Evolutionary conservation across 2,888 invertebrate species (phyloP), one percentile per base, ranked within the genome.

Genomic region (Leucophenga montana): DNA sequence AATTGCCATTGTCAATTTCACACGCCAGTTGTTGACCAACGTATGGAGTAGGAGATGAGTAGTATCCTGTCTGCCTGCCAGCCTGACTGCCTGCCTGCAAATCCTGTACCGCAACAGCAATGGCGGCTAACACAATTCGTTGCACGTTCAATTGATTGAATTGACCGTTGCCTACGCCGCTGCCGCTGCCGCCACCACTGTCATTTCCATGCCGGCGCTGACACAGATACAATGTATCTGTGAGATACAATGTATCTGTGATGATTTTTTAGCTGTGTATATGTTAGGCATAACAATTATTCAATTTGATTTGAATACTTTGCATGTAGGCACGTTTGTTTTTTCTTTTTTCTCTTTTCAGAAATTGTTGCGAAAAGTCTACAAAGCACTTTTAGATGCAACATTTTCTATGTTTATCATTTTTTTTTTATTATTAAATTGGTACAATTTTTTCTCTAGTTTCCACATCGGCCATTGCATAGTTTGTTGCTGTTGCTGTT

Each of bases 131-230:
- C 46, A 73, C 81, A 78, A 78, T 76, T 80, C 82, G 77, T 70
- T 79, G 80, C 82, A 84, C 84, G 83, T 84, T 82, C 83, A 79
- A 78, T 83, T 84, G 82, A 79, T 83, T 81, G 80, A 81, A 83
- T 83, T 81, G 83, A 82, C 61, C 61, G 20, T n/a, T n/a, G n/a
- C n/a, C n/a, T n/a, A n/a, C n/a, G n/a, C n/a, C n/a, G n/a, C n/a
- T n/a, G n/a, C 11, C 5, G 54, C 54, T 54, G 20, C 56, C 22
- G 56, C 54, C 18, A 8, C 56, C 22, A 27, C 56, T 39, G 39
- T 39, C 39, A 39, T 39, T 39, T 22, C 1, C 56, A 56, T 27
- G 13, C 14, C 44, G 22, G 44, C 39, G 39, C 61, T 44, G 61
- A 61, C 61, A 61, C 39, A 61, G 39, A 39, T 39, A 33, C 61